These are phyloP conservation scores for Micrastur ruficollis DNA, from an alignment of 2,797 vertebrate genomes.

Conservation along the genomic window DNA sequence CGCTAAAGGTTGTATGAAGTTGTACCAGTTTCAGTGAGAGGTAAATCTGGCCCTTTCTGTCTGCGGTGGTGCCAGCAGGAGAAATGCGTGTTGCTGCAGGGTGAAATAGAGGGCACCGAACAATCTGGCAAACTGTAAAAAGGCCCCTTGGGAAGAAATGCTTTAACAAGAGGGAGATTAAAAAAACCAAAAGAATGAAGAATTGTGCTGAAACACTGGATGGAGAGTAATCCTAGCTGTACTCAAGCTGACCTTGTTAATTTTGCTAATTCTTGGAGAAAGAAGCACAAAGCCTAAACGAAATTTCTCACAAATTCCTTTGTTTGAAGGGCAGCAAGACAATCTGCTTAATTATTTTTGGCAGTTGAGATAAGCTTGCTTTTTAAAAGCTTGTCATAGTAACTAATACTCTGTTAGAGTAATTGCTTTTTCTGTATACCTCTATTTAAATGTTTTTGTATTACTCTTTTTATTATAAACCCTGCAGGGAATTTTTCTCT, in stretches of 20 bases:
- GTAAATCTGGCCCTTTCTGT: background rate
- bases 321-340: background rate
- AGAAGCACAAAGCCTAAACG: background rate
- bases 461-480: background rate
- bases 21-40: background rate
- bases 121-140: slow-evolving; percentile 10
- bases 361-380: background rate
- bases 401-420: background rate
- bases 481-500: background rate
- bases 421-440: background rate
- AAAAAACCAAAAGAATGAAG: background rate
- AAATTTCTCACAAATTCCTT: background rate
- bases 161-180: background rate
- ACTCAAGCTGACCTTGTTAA: slow-evolving; percentile 8
- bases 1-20: background rate
- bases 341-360: slow-evolving; percentile 24
- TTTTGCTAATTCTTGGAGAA: slow-evolving; percentile 1
- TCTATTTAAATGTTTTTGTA: background rate
- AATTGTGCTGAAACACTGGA: background rate
- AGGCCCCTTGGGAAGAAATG: background rate
- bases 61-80: background rate
- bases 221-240: background rate
- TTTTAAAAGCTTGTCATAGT: background rate
- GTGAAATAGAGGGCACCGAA: background rate
- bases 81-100: background rate